A percentile compares a stretch with the other conserved stretches of the same genome.
These are phyloP conservation scores for Holotrichia oblita DNA, from an alignment of 1,140 invertebrate genomes.

Conservation along the genomic window DNA sequence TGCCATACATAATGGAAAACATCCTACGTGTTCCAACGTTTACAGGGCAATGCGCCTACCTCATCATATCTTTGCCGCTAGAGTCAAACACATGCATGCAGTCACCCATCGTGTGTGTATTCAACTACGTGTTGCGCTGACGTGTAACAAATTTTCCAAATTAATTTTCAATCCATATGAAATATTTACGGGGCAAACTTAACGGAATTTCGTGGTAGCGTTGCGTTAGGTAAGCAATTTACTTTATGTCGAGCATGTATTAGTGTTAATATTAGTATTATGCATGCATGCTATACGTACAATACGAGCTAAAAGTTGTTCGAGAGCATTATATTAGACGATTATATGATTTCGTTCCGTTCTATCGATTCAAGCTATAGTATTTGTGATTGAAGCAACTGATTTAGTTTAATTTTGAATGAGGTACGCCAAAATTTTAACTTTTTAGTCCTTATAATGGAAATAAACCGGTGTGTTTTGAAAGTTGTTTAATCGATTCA, in stretches of 20 bases:
- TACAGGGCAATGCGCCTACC: constrained; percentile 11
- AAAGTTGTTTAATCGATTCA: too few species aligned
- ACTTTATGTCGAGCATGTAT: neutral
- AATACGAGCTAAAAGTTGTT: constrained; percentile 2
- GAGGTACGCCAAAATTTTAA: neutral
- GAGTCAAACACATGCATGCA: constrained; percentile 11
- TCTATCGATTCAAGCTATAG: too few species aligned
- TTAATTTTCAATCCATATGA: constrained; percentile 34
- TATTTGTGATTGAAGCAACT: neutral
- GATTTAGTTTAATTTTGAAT: neutral
- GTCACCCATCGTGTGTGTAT: neutral
- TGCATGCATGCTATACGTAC: constrained; percentile 1
- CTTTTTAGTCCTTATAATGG: too few species aligned
- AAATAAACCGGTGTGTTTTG: too few species aligned
- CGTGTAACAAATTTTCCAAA: constrained; percentile 35
- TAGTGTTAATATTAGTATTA: constrained; percentile 36
- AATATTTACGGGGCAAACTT: constrained; percentile 31
- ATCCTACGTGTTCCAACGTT: constrained; percentile 28
- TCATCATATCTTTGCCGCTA: neutral
- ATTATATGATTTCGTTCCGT: neutral
- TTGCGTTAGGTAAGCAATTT: constrained; percentile 33
- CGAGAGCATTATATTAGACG: neutral
- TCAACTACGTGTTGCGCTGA: constrained; percentile 29
- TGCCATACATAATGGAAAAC: neutral
- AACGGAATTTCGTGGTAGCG: constrained; percentile 30